phyloP scores from a whole-genome alignment of 1,140 invertebrate species.

The Wasmannia auropunctata region DNA sequence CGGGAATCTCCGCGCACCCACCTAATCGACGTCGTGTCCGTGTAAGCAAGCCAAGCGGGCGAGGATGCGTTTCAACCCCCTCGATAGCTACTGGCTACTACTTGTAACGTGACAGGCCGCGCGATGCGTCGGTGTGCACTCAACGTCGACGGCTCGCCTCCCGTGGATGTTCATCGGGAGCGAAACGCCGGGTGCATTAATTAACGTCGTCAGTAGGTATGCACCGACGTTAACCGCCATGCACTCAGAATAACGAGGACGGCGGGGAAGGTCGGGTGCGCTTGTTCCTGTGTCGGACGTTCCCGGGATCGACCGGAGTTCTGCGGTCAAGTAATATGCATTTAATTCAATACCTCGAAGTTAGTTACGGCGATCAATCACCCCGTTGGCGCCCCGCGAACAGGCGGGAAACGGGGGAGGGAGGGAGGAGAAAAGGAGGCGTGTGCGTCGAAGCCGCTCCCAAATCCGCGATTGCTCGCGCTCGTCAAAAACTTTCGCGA shows the following conservation, averaged over 20 bases:
- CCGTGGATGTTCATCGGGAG: slow-evolving; percentile 15
- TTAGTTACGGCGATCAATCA: slow-evolving; percentile 52
- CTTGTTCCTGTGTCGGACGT: slow-evolving; percentile 38
- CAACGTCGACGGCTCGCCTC: slow-evolving; percentile 17
- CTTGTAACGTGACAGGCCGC: slow-evolving; percentile 16
- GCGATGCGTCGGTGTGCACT: slow-evolving; percentile 38
- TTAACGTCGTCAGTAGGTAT: slow-evolving; percentile 54
- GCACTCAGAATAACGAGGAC: slow-evolving; percentile 57
- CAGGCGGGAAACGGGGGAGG: neutral
- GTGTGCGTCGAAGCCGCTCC: neutral
- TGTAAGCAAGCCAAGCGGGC: neutral
- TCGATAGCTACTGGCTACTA: slow-evolving; percentile 15
- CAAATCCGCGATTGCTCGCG: slow-evolving; percentile 11
- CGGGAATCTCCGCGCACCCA: neutral
- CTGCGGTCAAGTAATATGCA: slow-evolving; percentile 54
- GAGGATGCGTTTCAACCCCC: neutral
- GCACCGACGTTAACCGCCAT: slow-evolving; percentile 45
- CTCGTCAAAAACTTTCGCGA: slow-evolving; percentile 10
- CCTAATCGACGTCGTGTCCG: neutral
- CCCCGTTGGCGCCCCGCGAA: neutral
- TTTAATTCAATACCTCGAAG: slow-evolving; percentile 52
- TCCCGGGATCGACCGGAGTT: slow-evolving; percentile 29
- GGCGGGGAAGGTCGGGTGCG: neutral
- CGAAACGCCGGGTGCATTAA: slow-evolving; percentile 52
- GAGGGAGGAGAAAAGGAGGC: too few relatives aligned